These are phyloP conservation scores for Drosophila merina DNA, from an alignment of 2,888 invertebrate genomes.

Conservation along the genomic window DNA sequence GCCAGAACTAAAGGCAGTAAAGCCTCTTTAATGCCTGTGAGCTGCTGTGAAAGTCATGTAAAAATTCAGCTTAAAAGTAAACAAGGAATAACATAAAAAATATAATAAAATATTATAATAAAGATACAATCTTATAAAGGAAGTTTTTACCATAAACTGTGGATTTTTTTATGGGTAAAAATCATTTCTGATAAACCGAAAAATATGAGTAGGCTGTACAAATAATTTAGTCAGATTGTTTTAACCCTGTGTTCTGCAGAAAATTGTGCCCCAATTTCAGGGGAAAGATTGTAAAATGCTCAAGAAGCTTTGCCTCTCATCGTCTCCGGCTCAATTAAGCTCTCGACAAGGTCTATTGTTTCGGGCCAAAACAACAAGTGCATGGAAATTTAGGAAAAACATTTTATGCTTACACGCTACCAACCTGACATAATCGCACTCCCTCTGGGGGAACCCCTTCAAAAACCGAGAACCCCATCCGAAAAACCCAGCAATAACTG, in stretches of 20 bases:
- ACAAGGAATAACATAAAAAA: slow-evolving; percentile 1
- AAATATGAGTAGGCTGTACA: background rate
- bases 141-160: too few relatives aligned
- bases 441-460: background rate
- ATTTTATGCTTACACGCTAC: slow-evolving; percentile 36
- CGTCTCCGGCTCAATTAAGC: slow-evolving; percentile 17
- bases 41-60: slow-evolving; percentile 9
- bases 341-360: slow-evolving; percentile 20
- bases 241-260: too few relatives aligned
- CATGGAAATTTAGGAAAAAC: slow-evolving; percentile 34
- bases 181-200: too few relatives aligned
- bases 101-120: background rate
- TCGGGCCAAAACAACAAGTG: slow-evolving; percentile 18
- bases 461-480: background rate
- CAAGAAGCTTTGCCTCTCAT: background rate
- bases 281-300: slow-evolving; percentile 9
- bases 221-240: background rate
- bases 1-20: slow-evolving; percentile 13
- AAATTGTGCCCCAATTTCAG: slow-evolving; percentile 4
- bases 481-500: slow-evolving; percentile 58
- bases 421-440: slow-evolving; percentile 28
- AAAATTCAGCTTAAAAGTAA: slow-evolving; percentile 1
- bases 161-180: too few relatives aligned
- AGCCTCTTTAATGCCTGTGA: slow-evolving; percentile 26
- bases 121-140: background rate